Conservation (phyloP, 2,888 invertebrate genomes). For the Troglohyphantes excavatus region DNA sequence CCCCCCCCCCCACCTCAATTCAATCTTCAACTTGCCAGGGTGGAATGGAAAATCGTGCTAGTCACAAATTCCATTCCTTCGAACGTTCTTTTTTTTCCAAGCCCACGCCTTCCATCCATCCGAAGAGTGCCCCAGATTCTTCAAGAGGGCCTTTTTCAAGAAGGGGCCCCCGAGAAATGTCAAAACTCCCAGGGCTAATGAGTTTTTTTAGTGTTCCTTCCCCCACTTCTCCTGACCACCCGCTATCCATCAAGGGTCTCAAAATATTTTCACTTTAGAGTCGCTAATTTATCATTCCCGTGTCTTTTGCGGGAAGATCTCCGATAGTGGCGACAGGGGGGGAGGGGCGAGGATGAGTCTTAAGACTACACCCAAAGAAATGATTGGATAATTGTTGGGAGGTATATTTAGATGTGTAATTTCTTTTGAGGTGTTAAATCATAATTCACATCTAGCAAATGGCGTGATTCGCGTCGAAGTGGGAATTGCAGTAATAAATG, state of each 20-base stretch:
- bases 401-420: too few species aligned
- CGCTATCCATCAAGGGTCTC: conserved; percentile 44
- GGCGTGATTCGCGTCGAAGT: too few species aligned
- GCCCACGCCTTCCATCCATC: conserved; percentile 20
- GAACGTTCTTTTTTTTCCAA: background rate
- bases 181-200: conserved; percentile 23
- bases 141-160: background rate
- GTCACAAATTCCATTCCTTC: conserved; percentile 26
- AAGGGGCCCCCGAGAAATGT: background rate
- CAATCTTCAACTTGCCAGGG: conserved; percentile 31
- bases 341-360: background rate
- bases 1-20: background rate
- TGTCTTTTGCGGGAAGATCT: background rate
- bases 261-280: conserved; percentile 30
- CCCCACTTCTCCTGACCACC: conserved; percentile 54
- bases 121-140: conserved; percentile 8
- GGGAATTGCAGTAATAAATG: too few species aligned
- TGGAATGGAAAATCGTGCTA: conserved; percentile 44
- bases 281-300: conserved; percentile 50
- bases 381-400: too few species aligned
- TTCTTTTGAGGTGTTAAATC: too few species aligned
- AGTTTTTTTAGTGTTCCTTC: conserved; percentile 55
- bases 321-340: conserved; percentile 35
- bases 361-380: background rate
- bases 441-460: too few species aligned